A percentile compares a stretch with the other conserved stretches of the same genome.
Evolutionary conservation across 2,888 invertebrate genomes (phyloP).

Genomic region (Dusona sp.): DNA sequence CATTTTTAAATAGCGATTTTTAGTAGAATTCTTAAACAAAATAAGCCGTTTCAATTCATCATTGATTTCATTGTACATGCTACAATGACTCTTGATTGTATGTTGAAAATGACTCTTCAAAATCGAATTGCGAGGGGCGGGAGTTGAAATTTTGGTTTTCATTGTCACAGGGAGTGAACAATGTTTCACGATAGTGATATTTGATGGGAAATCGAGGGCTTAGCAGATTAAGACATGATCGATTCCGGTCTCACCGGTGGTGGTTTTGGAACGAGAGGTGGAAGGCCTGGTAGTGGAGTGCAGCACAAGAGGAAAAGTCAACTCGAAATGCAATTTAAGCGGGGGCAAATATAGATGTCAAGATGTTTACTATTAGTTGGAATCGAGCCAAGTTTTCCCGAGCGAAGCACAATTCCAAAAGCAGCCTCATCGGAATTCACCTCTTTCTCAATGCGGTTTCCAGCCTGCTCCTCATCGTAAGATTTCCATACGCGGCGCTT

Average conservation of each 20-base stretch:
- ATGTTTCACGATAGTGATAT: neutral
- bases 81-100: constrained; percentile 53
- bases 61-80: neutral
- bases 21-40: neutral
- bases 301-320: constrained; percentile 52
- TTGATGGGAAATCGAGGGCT: constrained; percentile 30
- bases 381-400: constrained; percentile 79
- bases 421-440: constrained; percentile 46
- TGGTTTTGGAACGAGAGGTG: constrained; percentile 37
- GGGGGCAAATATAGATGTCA: constrained; percentile 81
- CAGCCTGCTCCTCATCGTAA: constrained; percentile 14
- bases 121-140: neutral
- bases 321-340: constrained; percentile 80
- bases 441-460: constrained; percentile 39
- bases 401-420: constrained; percentile 62
- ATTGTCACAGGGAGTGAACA: constrained; percentile 11
- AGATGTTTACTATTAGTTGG: constrained; percentile 83
- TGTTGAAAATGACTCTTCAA: too few species aligned
- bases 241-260: constrained; percentile 32
- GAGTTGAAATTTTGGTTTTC: constrained; percentile 13
- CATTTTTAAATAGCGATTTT: neutral
- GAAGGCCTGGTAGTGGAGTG: constrained; percentile 62
- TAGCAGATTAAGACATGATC: constrained; percentile 16
- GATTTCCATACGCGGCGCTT: constrained; percentile 58
- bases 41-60: neutral